Evolutionary conservation across 2,797 vertebrate genomes (phyloP).

Genomic region (Cossypha caffra): DNA sequence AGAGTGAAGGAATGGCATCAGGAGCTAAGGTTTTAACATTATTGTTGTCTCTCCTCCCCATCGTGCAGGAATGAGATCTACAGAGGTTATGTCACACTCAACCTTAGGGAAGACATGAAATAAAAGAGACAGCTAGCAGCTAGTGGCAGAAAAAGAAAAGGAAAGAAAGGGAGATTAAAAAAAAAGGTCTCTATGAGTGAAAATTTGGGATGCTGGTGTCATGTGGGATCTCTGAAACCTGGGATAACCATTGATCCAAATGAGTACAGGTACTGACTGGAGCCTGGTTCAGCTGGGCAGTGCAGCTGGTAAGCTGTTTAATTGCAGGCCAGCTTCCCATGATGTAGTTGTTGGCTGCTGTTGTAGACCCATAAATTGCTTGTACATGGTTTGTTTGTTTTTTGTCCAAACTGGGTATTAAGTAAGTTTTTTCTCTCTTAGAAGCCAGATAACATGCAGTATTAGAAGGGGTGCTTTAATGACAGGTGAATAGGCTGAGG

Average conservation of each 20-base stretch:
- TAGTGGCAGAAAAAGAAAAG: background rate
- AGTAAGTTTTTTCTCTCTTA: background rate
- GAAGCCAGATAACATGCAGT: background rate
- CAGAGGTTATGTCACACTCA: background rate
- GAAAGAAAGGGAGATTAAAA: background rate
- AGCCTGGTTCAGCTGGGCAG: background rate
- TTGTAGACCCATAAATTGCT: background rate
- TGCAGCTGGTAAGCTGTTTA: background rate
- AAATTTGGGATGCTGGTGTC: background rate
- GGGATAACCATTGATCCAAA: background rate
- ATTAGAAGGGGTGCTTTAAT: background rate
- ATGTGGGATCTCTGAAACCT: background rate
- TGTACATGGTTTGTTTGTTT: background rate
- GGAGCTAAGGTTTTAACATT: background rate
- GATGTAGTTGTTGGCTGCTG: background rate
- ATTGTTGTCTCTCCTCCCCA: fast-evolving
- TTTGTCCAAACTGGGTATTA: background rate
- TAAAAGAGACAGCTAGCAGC: background rate
- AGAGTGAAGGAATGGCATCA: background rate
- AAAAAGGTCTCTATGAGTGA: background rate
- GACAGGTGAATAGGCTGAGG: background rate
- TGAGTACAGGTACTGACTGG: fast-evolving
- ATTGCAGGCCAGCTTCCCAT: background rate
- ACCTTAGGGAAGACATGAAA: background rate
- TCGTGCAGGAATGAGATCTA: background rate